phyloP scores from a whole-genome alignment of 1,140 invertebrate genomes.

The Cotesia glomerata region DNA sequence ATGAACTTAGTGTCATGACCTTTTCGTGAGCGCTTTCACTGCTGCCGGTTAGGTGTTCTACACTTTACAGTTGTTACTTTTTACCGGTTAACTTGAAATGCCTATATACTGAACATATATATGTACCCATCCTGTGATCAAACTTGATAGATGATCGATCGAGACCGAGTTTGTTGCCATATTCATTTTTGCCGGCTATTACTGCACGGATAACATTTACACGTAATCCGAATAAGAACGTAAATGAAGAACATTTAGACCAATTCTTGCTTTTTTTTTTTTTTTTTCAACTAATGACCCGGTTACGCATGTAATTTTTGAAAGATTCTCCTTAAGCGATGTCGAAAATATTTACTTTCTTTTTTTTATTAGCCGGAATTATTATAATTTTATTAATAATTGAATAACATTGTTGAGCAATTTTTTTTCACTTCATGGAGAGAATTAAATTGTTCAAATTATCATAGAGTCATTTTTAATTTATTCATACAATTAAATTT shows the following conservation, averaged over 20 bases:
- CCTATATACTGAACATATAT: neutral
- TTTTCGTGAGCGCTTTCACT: constrained; percentile 59
- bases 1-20: constrained; percentile 58
- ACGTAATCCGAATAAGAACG: too few relatives aligned
- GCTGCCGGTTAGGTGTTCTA: constrained; percentile 30
- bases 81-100: constrained; percentile 15
- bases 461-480: too few relatives aligned
- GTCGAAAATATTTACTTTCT: too few relatives aligned
- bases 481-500: too few relatives aligned
- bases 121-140: neutral
- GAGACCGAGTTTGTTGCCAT: neutral
- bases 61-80: neutral
- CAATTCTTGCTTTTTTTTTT: too few relatives aligned
- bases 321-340: too few relatives aligned
- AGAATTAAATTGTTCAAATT: too few relatives aligned
- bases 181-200: neutral
- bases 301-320: neutral
- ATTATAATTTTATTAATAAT: neutral
- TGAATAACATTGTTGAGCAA: neutral
- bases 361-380: neutral
- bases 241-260: too few relatives aligned
- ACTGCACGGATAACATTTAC: too few relatives aligned
- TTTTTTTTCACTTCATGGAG: too few relatives aligned
- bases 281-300: too few relatives aligned
- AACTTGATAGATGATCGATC: constrained; percentile 1